A percentile compares a stretch with the other conserved stretches of the same genome.
Evolutionary conservation across 2,113 vertebrate species (phyloP).

Genomic region (Chionodraco myersi): DNA sequence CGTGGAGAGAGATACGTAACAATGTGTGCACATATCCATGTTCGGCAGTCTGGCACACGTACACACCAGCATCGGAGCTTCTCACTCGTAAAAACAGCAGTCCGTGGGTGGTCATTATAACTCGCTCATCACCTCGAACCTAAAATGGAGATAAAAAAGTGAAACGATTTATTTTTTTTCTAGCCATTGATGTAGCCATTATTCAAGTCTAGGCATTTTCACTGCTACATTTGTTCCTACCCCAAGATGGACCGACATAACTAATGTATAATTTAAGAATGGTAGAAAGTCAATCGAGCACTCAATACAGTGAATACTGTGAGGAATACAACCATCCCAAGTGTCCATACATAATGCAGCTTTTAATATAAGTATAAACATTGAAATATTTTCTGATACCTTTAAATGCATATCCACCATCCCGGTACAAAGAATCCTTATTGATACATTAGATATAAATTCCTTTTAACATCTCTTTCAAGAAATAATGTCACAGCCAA

Average conservation of each 20-base stretch:
- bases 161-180: not conserved
- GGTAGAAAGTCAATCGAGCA: constrained; percentile 1
- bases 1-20: constrained; percentile 87
- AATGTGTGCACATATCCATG: constrained; percentile 92
- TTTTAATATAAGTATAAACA: too few relatives aligned
- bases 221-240: not conserved
- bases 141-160: constrained; percentile 51
- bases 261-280: constrained; percentile 10
- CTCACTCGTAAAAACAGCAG: constrained; percentile 90
- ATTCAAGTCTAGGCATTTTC: not conserved
- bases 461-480: not conserved
- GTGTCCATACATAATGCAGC: not conserved
- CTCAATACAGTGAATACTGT: not conserved
- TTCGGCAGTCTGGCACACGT: constrained; percentile 95
- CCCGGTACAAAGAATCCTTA: not conserved
- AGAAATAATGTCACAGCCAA: not conserved
- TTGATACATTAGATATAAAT: not conserved
- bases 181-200: constrained; percentile 1
- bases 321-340: not conserved
- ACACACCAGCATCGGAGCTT: constrained; percentile 88
- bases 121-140: constrained; percentile 89
- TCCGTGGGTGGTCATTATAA: constrained; percentile 91
- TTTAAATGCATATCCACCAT: too few relatives aligned
- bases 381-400: not conserved
- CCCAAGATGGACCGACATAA: not conserved